A percentile compares a stretch with the other conserved stretches of the same genome.
phyloP scores from a whole-genome alignment of 2,797 vertebrate species.

The Falco concolor region DNA sequence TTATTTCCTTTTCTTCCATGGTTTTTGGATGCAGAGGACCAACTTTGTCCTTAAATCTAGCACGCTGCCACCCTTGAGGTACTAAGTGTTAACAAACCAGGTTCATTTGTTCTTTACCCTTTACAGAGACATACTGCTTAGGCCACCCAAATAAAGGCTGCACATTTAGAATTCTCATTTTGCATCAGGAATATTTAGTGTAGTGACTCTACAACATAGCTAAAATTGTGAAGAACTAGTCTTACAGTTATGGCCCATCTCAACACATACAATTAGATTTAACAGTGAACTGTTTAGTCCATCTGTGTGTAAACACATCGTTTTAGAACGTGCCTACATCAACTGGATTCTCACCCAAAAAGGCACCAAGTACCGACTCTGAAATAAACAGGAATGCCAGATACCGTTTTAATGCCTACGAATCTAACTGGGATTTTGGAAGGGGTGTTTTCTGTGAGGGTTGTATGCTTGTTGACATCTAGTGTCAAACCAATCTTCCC shows the following conservation, averaged over 20 bases:
- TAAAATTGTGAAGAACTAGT: not conserved
- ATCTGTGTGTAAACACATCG: fast-evolving
- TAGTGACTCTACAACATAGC: not conserved
- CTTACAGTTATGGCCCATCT: not conserved
- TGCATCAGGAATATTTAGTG: not conserved
- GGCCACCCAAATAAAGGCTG: not conserved
- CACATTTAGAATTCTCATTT: not conserved
- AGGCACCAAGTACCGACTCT: not conserved
- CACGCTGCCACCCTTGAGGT: not conserved
- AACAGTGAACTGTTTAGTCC: not conserved
- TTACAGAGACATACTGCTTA: not conserved
- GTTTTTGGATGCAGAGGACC: not conserved
- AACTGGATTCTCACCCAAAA: not conserved
- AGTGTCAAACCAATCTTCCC: not conserved
- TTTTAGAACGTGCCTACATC: not conserved
- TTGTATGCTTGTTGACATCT: not conserved
- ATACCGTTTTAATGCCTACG: not conserved
- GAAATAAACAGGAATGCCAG: not conserved
- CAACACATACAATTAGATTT: not conserved
- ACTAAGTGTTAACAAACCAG: not conserved
- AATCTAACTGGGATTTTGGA: not conserved
- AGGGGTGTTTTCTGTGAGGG: not conserved
- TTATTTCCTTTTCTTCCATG: not conserved
- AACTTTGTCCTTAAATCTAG: not conserved
- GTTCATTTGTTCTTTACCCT: not conserved